Percentiles rank a stretch among this genome's conserved stretches.
Conservation (phyloP, 1,140 invertebrate genomes). For the Spodoptera litura region DNA sequence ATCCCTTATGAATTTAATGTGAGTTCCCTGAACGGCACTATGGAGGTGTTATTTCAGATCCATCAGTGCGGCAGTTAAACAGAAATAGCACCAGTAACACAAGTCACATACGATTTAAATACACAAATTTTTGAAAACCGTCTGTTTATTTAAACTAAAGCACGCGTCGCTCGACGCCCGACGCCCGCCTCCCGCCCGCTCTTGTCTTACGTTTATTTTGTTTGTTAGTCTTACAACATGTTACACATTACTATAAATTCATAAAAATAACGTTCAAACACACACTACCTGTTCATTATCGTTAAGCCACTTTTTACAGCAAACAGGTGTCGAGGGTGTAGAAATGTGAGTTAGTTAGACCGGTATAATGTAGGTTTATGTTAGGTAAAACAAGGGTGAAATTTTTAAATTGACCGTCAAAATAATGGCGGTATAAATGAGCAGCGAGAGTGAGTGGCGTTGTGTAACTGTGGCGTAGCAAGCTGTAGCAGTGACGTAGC, state of each 20-base stretch:
- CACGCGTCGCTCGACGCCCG: constrained; percentile 60
- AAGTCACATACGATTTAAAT: constrained; percentile 85
- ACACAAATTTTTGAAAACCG: constrained; percentile 85
- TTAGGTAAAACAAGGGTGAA: constrained; percentile 67
- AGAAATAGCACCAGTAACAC: constrained; percentile 82
- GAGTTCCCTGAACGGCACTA: constrained; percentile 75
- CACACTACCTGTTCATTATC: constrained; percentile 37
- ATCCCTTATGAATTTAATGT: constrained; percentile 84
- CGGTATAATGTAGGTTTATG: constrained; percentile 38
- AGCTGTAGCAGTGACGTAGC: constrained; percentile 1
- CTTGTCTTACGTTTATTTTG: constrained; percentile 53
- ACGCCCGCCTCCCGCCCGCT: constrained; percentile 3
- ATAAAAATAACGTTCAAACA: constrained; percentile 34
- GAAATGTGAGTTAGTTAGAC: constrained; percentile 14
- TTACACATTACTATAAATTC: constrained; percentile 42
- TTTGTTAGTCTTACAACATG: constrained; percentile 47
- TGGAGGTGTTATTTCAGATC: constrained; percentile 83
- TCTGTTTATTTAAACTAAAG: constrained; percentile 84
- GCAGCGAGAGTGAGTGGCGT: constrained; percentile 59
- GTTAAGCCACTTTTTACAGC: constrained; percentile 5
- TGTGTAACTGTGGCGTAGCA: not conserved
- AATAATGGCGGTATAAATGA: constrained; percentile 75
- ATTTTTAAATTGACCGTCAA: constrained; percentile 79
- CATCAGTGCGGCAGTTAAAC: constrained; percentile 82
- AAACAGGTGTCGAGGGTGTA: constrained; percentile 28